Conservation (phyloP, 2,113 vertebrate species). For the Anolis sagrei region DNA sequence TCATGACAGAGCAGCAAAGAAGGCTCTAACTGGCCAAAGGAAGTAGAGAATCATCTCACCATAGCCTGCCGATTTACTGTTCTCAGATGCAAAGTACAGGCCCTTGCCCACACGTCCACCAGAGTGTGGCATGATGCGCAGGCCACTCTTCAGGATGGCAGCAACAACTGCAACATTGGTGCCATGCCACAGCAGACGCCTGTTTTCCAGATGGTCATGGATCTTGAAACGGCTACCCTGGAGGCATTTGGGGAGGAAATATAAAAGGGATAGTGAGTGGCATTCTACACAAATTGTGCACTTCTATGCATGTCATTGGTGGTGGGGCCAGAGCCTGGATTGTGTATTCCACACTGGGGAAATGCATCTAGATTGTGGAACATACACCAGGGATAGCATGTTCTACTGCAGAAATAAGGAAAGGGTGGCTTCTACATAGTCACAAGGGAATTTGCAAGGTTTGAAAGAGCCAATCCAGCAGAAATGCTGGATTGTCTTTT, state of each 20-base stretch:
- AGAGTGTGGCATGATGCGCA: slow-evolving; percentile 93
- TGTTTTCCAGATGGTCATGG: slow-evolving; percentile 80
- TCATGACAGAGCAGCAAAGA: background rate
- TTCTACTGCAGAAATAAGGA: background rate
- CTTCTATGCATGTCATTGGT: background rate
- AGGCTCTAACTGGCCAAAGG: background rate
- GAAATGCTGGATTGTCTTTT: no score
- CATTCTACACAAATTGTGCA: accelerated
- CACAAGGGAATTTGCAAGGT: no score
- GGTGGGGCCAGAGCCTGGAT: background rate
- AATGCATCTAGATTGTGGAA: background rate
- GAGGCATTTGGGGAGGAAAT: background rate
- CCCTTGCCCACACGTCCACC: slow-evolving; percentile 87
- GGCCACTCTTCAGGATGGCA: slow-evolving; percentile 89
- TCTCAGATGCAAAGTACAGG: slow-evolving; percentile 93
- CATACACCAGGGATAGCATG: background rate
- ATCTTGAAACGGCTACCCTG: slow-evolving; percentile 81
- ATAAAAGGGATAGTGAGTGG: background rate
- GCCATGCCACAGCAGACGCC: slow-evolving; percentile 91
- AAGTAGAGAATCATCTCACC: slow-evolving; percentile 73
- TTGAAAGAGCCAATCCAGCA: no score
- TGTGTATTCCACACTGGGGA: background rate
- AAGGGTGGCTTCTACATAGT: no score
- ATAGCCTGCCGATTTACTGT: slow-evolving; percentile 85
- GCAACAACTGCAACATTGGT: slow-evolving; percentile 89